A percentile compares a stretch with the other conserved stretches of the same genome.
These are phyloP conservation scores for Pachycephus smyrnensis DNA, from an alignment of 2,888 invertebrate genomes.

Conservation along the genomic window DNA sequence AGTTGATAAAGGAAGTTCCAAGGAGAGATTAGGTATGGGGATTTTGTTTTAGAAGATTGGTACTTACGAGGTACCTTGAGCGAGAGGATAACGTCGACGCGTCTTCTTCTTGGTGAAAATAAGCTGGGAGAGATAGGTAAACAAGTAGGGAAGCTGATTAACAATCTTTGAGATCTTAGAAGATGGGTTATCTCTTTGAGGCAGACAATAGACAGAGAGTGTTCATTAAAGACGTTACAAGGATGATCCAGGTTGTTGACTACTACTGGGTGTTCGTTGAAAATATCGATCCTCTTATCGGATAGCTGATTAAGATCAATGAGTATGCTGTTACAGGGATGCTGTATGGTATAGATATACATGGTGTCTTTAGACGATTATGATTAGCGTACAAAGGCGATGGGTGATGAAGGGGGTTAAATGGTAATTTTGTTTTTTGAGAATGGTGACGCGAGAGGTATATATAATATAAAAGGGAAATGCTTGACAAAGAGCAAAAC, in stretches of 20 bases:
- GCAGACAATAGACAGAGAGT: background rate
- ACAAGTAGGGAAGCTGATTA: constrained; percentile 2
- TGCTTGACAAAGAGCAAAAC: background rate
- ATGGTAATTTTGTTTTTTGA: background rate
- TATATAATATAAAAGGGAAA: background rate
- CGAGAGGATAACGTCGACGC: background rate
- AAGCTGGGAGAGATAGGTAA: background rate
- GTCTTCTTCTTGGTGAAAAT: background rate
- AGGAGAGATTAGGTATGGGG: background rate
- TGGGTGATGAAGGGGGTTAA: background rate
- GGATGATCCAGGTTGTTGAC: background rate
- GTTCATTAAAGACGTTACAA: background rate
- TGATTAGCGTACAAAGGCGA: background rate
- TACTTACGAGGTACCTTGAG: background rate
- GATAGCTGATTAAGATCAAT: background rate
- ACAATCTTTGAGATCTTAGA: background rate
- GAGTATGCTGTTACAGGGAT: background rate
- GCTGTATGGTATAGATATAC: too few species aligned
- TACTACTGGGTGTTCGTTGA: background rate
- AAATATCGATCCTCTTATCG: background rate
- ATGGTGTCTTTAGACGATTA: background rate
- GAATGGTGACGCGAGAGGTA: background rate
- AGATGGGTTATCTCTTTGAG: background rate
- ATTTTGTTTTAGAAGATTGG: background rate
- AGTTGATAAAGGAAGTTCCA: background rate